phyloP scores from a whole-genome alignment of 1,140 invertebrate species.

The Ganaspis sp. region DNA sequence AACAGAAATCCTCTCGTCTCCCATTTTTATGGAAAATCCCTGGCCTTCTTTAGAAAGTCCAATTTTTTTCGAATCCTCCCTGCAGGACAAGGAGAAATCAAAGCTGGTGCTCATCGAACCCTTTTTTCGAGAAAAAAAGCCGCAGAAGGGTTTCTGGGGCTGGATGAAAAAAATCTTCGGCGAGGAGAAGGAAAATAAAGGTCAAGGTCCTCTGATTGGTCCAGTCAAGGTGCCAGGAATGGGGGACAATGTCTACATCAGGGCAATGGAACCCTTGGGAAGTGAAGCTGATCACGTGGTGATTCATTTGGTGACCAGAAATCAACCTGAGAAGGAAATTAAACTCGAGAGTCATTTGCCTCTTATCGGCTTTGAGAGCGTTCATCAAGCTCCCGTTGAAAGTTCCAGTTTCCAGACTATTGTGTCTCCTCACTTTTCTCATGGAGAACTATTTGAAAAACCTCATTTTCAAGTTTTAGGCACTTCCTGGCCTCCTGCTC shows the following conservation, averaged over 20 bases:
- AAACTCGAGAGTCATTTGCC: background rate
- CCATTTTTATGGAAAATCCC: background rate
- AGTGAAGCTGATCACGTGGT: conserved; percentile 44
- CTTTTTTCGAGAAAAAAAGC: conserved; percentile 31
- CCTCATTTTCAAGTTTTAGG: background rate
- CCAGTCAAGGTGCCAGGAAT: conserved; percentile 54
- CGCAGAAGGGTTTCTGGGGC: conserved; percentile 36
- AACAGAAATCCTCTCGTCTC: background rate
- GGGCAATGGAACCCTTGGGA: conserved; percentile 47
- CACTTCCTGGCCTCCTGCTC: background rate
- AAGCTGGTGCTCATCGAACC: conserved; percentile 43
- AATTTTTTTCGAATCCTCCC: background rate
- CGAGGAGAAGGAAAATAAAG: conserved; percentile 4
- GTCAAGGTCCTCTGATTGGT: conserved; percentile 50
- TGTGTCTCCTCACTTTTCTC: background rate
- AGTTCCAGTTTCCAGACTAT: background rate
- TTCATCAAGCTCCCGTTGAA: background rate
- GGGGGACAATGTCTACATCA: conserved; percentile 47
- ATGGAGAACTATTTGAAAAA: background rate
- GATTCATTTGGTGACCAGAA: conserved; percentile 46
- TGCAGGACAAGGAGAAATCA: background rate
- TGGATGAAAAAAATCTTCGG: conserved; percentile 43
- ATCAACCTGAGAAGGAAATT: background rate
- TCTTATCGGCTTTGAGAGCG: background rate
- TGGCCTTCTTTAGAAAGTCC: background rate